These are phyloP conservation scores for Rhinolophus sinicus DNA, from an alignment of 2,113 vertebrate genomes.

Conservation along the genomic window DNA sequence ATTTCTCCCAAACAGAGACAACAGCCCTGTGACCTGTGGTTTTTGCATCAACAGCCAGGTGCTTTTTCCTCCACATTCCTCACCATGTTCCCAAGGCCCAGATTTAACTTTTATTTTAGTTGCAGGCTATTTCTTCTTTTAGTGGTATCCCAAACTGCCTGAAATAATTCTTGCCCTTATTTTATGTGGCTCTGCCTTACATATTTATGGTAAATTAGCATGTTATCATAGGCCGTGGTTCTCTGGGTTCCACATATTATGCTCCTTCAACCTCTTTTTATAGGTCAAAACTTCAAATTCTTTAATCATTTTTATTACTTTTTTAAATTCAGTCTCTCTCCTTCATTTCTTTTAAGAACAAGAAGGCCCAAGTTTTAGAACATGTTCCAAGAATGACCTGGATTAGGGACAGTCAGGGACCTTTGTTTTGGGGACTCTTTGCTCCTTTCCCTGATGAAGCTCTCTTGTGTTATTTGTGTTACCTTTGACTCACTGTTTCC, in stretches of 20 bases:
- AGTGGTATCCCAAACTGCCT: constrained; percentile 73
- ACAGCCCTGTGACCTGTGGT: background rate
- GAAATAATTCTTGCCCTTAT: constrained; percentile 74
- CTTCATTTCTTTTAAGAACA: constrained; percentile 28
- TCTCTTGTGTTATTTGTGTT: background rate
- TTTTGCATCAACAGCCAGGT: background rate
- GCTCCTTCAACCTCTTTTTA: constrained; percentile 68
- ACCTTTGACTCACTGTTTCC: background rate
- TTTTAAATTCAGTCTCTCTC: constrained; percentile 16
- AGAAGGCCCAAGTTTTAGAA: background rate
- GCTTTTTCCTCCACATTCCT: background rate
- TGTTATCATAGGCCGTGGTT: constrained; percentile 20
- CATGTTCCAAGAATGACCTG: background rate
- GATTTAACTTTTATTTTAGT: constrained; percentile 77
- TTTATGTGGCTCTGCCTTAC: constrained; percentile 65
- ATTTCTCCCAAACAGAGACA: background rate
- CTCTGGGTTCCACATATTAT: constrained; percentile 57
- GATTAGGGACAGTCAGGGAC: background rate
- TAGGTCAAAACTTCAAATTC: constrained; percentile 69
- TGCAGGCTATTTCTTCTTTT: constrained; percentile 74
- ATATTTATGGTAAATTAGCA: constrained; percentile 76
- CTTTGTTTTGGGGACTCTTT: background rate
- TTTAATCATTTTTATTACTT: constrained; percentile 71
- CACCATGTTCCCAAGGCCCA: constrained; percentile 39
- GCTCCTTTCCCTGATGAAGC: background rate